phyloP scores from a whole-genome alignment of 2,113 vertebrate genomes.

The Sapajus apella region DNA sequence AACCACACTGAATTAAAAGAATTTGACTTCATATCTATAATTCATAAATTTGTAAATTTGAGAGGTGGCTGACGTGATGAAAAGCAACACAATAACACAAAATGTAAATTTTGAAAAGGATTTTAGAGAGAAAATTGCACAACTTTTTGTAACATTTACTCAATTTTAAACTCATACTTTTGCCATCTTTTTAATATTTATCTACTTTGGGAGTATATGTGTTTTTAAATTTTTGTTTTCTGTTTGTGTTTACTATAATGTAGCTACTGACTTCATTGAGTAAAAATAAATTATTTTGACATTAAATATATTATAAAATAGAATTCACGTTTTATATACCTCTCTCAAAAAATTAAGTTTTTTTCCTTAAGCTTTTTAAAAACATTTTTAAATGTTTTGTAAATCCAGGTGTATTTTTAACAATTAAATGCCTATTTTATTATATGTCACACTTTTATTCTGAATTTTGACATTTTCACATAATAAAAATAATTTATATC shows the following conservation, averaged over 20 bases:
- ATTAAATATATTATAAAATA: constrained; percentile 51
- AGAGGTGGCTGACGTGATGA: background rate
- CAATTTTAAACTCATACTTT: constrained; percentile 24
- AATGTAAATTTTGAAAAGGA: background rate
- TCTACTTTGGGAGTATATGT: constrained; percentile 41
- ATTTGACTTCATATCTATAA: constrained; percentile 14
- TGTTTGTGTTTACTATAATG: constrained; percentile 16
- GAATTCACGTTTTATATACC: constrained; percentile 56
- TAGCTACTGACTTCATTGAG: constrained; percentile 27
- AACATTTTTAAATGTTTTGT: constrained; percentile 61
- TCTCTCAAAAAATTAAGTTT: constrained; percentile 48
- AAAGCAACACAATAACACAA: background rate
- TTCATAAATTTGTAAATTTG: background rate
- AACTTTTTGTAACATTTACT: constrained; percentile 58
- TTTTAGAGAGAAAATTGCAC: constrained; percentile 21
- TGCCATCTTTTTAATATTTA: constrained; percentile 39
- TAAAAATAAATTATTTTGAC: constrained; percentile 47
- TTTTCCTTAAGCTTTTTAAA: constrained; percentile 45
- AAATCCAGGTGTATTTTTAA: constrained; percentile 64
- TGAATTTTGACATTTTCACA: constrained; percentile 62
- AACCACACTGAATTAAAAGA: background rate
- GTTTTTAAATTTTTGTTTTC: constrained; percentile 4
- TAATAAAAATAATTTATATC: constrained; percentile 70
- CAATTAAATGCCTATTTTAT: constrained; percentile 62
- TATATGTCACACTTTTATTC: constrained; percentile 55